These are phyloP conservation scores for Podarcis siculus DNA, from an alignment of 2,797 vertebrate species.

Conservation along the genomic window DNA sequence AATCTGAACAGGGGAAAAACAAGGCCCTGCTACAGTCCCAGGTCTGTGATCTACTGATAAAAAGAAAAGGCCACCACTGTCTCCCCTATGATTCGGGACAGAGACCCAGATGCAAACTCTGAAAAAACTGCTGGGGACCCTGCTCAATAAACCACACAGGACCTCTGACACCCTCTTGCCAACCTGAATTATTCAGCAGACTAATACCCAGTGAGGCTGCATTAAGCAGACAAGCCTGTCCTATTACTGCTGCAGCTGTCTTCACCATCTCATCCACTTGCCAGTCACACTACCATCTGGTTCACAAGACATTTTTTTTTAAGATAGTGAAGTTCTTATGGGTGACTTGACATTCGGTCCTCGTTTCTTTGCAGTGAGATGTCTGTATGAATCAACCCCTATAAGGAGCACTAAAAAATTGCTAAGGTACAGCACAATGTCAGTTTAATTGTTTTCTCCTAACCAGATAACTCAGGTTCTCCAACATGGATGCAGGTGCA, in stretches of 20 bases:
- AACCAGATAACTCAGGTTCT: not conserved
- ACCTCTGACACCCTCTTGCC: not conserved
- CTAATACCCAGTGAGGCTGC: fast-evolving
- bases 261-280: not conserved
- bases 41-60: not conserved
- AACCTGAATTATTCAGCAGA: conserved; percentile 4
- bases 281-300: not conserved
- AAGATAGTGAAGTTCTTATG: not conserved
- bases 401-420: not conserved
- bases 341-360: not conserved
- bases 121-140: not conserved
- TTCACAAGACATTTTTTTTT: not conserved
- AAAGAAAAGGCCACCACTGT: not conserved
- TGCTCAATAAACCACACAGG: not conserved
- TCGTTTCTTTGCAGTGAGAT: not conserved
- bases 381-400: not conserved
- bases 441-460: not conserved
- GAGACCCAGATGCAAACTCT: not conserved
- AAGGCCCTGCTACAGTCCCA: not conserved
- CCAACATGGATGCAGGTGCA: not conserved
- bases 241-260: not conserved
- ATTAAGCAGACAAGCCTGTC: not conserved
- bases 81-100: fast-evolving
- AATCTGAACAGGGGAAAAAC: not conserved
- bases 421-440: not conserved